phyloP scores from a whole-genome alignment of 2,113 vertebrate species.

The Zootoca vivipara region DNA sequence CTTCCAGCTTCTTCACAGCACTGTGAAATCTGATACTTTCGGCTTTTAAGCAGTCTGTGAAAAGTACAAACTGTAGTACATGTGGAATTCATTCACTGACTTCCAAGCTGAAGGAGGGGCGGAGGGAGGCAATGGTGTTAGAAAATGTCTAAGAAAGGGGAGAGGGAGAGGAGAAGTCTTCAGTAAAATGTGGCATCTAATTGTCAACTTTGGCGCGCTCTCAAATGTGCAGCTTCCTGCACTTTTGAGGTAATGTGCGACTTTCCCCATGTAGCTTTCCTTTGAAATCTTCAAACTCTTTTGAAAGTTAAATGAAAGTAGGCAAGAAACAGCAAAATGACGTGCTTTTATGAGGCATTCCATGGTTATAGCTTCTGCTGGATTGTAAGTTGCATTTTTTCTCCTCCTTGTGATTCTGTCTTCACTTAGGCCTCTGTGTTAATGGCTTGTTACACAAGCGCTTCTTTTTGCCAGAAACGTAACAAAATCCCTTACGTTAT shows the following conservation, averaged over 20 bases:
- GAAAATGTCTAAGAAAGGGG: slow-evolving; percentile 46
- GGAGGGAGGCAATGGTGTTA: slow-evolving; percentile 53
- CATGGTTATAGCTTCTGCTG: slow-evolving; percentile 38
- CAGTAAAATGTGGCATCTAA: slow-evolving; percentile 49
- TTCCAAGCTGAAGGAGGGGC: slow-evolving; percentile 70
- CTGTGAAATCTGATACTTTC: slow-evolving; percentile 77
- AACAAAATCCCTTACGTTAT: slow-evolving; percentile 25
- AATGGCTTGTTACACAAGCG: slow-evolving; percentile 28
- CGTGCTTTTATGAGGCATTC: slow-evolving; percentile 44
- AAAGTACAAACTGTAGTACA: slow-evolving; percentile 76
- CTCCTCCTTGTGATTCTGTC: slow-evolving; percentile 1
- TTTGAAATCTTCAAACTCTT: slow-evolving; percentile 47
- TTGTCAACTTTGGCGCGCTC: slow-evolving; percentile 69
- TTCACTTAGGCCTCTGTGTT: slow-evolving; percentile 23
- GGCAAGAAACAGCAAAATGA: slow-evolving; percentile 21
- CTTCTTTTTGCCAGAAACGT: slow-evolving; percentile 25
- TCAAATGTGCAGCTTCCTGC: slow-evolving; percentile 68
- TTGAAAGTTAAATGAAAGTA: slow-evolving; percentile 51
- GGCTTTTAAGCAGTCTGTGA: slow-evolving; percentile 73
- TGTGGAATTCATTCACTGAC: slow-evolving; percentile 79
- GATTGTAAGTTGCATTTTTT: slow-evolving; percentile 1
- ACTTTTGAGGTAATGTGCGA: slow-evolving; percentile 73
- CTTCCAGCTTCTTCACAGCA: slow-evolving; percentile 71
- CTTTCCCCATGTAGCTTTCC: slow-evolving; percentile 66
- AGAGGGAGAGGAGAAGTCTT: not conserved